These are phyloP conservation scores for Drosophila orosa DNA, from an alignment of 1,140 invertebrate genomes.

Conservation along the genomic window DNA sequence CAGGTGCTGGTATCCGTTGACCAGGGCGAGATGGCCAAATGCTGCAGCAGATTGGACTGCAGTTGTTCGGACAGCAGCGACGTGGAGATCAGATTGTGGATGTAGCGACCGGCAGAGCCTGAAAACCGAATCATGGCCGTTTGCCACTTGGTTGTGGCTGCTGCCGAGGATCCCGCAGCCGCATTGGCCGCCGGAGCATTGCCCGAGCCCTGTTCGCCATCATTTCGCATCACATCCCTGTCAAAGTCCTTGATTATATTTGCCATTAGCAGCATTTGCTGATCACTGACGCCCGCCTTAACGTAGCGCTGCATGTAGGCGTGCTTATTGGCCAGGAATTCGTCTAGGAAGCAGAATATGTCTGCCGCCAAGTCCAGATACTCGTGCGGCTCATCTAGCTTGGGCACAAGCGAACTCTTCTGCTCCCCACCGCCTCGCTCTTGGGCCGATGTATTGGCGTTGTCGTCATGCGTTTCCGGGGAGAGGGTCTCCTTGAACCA, in stretches of 20 bases:
- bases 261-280: conserved; percentile 92
- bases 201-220: conserved; percentile 42
- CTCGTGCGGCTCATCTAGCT: conserved; percentile 94
- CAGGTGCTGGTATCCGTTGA: conserved; percentile 88
- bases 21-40: conserved; percentile 91
- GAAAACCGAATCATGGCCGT: conserved; percentile 82
- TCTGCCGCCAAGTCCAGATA: conserved; percentile 80
- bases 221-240: conserved; percentile 86
- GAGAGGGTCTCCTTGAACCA: conserved; percentile 97
- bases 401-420: conserved; percentile 89
- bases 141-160: conserved; percentile 72
- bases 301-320: conserved; percentile 86
- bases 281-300: conserved; percentile 88
- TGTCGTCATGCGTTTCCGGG: conserved; percentile 88
- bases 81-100: conserved; percentile 90
- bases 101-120: conserved; percentile 80
- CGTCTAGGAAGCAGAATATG: conserved; percentile 81
- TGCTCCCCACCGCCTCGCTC: conserved; percentile 84
- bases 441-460: conserved; percentile 83
- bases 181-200: conserved; percentile 10
- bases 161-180: conserved; percentile 7
- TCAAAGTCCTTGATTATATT: conserved; percentile 93
- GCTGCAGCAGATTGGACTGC: conserved; percentile 89
- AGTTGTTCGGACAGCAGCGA: conserved; percentile 88
- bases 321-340: conserved; percentile 80